phyloP scores from a whole-genome alignment of 37 sponge, comb jelly and placozoan species.

The Amphimedon queenslandica region DNA sequence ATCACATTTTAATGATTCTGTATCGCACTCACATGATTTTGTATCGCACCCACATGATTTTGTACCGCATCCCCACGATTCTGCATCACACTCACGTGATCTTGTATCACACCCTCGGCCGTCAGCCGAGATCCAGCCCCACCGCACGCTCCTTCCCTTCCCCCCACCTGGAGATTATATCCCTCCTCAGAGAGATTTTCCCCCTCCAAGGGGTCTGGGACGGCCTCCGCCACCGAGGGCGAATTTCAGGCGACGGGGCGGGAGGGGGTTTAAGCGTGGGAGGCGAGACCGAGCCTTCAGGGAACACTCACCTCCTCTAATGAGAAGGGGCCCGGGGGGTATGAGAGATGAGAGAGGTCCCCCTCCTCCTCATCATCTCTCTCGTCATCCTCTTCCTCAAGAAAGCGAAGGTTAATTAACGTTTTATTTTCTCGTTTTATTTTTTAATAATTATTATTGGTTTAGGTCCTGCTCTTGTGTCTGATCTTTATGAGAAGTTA shows the following conservation, averaged over 20 bases:
- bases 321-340: not conserved
- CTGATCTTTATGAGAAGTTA: too few species aligned
- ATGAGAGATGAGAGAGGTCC: not conserved
- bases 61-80: not conserved
- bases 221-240: not conserved
- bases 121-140: not conserved
- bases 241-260: not conserved
- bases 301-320: too few species aligned
- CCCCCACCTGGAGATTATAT: not conserved
- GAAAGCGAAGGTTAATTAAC: too few species aligned
- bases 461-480: too few species aligned
- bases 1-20: not conserved
- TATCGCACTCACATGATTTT: too few species aligned
- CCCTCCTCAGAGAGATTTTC: not conserved
- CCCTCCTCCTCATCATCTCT: slow-evolving; percentile 1
- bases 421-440: too few species aligned
- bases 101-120: too few species aligned
- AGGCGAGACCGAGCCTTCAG: too few species aligned
- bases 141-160: not conserved
- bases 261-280: too few species aligned
- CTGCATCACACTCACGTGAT: too few species aligned
- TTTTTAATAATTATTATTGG: too few species aligned
- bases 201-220: slow-evolving; percentile 2
- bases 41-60: too few species aligned
- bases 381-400: slow-evolving; percentile 3